These are phyloP conservation scores for Centropus bengalensis DNA, from an alignment of 2,113 vertebrate species.

Conservation along the genomic window DNA sequence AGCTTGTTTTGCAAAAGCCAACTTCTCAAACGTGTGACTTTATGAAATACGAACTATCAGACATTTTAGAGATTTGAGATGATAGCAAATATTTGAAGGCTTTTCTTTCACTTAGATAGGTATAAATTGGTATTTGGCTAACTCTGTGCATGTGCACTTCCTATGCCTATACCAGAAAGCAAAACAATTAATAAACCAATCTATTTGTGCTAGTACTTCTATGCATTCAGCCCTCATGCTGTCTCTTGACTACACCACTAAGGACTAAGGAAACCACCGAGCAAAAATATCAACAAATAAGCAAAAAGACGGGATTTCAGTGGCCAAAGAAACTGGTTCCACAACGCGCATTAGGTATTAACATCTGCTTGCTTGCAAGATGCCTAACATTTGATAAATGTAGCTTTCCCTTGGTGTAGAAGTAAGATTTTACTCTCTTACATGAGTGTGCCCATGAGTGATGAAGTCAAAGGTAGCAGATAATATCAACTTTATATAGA, in stretches of 20 bases:
- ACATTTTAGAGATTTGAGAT: constrained; percentile 70
- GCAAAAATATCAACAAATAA: not conserved
- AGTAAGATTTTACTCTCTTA: not conserved
- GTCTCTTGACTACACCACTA: not conserved
- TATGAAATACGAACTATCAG: constrained; percentile 73
- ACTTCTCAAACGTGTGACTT: constrained; percentile 80
- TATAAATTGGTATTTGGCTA: not conserved
- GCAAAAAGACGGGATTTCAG: not conserved
- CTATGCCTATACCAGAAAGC: not conserved
- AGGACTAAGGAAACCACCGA: not conserved
- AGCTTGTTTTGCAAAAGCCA: constrained; percentile 80
- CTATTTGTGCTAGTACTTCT: not conserved
- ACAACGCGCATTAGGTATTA: not conserved
- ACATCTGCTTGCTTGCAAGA: not conserved
- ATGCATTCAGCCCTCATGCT: not conserved
- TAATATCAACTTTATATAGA: not conserved
- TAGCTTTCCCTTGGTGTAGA: not conserved
- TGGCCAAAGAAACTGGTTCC: not conserved
- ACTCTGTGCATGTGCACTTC: not conserved
- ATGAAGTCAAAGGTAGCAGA: rapidly evolving
- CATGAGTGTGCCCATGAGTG: not conserved
- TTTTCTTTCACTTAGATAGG: constrained; percentile 63
- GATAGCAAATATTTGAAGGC: constrained; percentile 68
- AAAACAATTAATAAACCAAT: not conserved
- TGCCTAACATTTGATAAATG: not conserved